Conservation (phyloP, 2,797 vertebrate genomes). For the Apogon hyalosoma region DNA sequence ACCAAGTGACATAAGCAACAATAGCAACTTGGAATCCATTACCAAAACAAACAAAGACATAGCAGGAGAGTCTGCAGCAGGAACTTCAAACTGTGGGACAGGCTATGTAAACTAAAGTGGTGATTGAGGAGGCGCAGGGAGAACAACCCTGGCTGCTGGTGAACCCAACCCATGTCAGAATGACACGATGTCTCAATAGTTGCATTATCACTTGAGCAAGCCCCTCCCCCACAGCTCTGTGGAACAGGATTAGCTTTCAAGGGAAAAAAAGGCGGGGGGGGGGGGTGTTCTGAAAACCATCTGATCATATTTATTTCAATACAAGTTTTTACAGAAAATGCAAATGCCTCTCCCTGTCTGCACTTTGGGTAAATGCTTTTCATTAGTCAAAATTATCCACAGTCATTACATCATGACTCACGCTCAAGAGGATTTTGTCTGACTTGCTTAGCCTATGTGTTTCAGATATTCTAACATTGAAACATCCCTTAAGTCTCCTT, state of each 20-base stretch:
- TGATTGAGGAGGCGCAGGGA: constrained; percentile 63
- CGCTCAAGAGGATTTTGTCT: constrained; percentile 43
- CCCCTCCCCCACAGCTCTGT: constrained; percentile 19
- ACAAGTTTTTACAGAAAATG: constrained; percentile 24
- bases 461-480: constrained; percentile 45
- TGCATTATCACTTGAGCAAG: constrained; percentile 26
- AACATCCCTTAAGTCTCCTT: constrained; percentile 38
- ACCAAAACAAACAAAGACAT: constrained; percentile 82
- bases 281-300: constrained; percentile 27
- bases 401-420: constrained; percentile 34
- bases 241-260: constrained; percentile 11
- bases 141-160: constrained; percentile 29
- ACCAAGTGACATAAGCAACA: constrained; percentile 76
- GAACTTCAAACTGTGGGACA: constrained; percentile 47
- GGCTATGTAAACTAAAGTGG: constrained; percentile 72
- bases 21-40: constrained; percentile 81
- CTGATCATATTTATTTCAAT: constrained; percentile 42
- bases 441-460: constrained; percentile 28
- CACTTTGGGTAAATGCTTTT: constrained; percentile 24
- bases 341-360: constrained; percentile 10
- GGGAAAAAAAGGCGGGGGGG: background rate
- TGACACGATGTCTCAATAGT: constrained; percentile 74
- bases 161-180: constrained; percentile 67
- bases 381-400: constrained; percentile 34
- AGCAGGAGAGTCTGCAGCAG: constrained; percentile 73